phyloP scores from a whole-genome alignment of 2,888 invertebrate species.

The Noctua pronuba region DNA sequence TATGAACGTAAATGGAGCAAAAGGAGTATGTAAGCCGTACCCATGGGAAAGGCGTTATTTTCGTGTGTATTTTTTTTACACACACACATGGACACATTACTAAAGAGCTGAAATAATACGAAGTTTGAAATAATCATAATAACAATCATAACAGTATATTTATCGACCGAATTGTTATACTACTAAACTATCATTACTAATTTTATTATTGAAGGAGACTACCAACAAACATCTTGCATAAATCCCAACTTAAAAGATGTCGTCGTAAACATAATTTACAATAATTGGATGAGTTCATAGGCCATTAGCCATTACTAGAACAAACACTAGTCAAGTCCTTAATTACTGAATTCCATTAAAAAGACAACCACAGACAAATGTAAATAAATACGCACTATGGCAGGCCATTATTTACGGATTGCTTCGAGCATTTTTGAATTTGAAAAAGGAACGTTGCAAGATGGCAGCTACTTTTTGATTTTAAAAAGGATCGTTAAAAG shows the following conservation, averaged over 20 bases:
- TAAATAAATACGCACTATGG: constrained; percentile 40
- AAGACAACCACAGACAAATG: constrained; percentile 26
- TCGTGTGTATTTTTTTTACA: too few species aligned
- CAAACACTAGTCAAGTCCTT: constrained; percentile 41
- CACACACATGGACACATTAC: neutral
- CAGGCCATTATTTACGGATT: constrained; percentile 23
- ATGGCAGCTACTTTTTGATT: neutral
- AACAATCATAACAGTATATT: neutral
- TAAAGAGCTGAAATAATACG: neutral
- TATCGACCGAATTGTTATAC: neutral
- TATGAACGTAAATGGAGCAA: too few species aligned
- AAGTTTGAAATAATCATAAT: neutral
- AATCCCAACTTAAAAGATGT: constrained; percentile 22
- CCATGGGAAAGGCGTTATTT: too few species aligned
- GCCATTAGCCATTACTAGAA: constrained; percentile 29
- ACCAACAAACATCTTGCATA: neutral
- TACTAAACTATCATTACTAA: neutral
- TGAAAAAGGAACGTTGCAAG: constrained; percentile 15
- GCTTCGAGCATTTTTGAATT: neutral
- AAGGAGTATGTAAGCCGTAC: too few species aligned
- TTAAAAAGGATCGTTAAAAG: constrained; percentile 5
- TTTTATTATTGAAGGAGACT: neutral
- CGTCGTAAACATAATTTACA: constrained; percentile 49
- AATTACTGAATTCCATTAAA: constrained; percentile 49
- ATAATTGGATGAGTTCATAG: constrained; percentile 47